Conservation (phyloP, 1,140 invertebrate species). For the Drosophila tsacasi region DNA sequence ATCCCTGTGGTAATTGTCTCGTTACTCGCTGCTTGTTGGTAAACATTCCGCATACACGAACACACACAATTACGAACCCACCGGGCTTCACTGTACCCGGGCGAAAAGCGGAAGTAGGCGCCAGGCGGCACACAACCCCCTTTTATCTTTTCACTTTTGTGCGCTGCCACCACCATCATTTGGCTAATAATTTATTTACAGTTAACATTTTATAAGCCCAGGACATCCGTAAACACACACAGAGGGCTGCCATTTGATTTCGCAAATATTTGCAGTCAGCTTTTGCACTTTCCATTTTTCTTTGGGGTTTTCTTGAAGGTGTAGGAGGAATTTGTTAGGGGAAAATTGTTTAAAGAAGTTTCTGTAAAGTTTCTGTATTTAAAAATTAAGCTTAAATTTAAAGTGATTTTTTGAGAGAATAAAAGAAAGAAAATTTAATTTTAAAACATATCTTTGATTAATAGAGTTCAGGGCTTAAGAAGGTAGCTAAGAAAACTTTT, state of each 20-base stretch:
- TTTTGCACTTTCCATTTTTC: constrained; percentile 27
- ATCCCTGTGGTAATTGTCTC: constrained; percentile 79
- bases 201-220: constrained; percentile 74
- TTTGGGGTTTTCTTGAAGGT: background rate
- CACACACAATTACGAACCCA: constrained; percentile 13
- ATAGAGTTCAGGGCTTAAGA: too few relatives aligned
- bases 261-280: constrained; percentile 70
- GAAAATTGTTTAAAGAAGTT: too few relatives aligned
- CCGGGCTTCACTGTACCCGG: constrained; percentile 33
- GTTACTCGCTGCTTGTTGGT: constrained; percentile 78
- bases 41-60: constrained; percentile 61
- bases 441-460: background rate
- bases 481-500: background rate
- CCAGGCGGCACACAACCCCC: constrained; percentile 16
- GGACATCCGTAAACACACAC: constrained; percentile 27
- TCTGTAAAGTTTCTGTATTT: background rate
- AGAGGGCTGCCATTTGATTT: constrained; percentile 66
- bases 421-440: too few relatives aligned
- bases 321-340: background rate
- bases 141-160: constrained; percentile 14
- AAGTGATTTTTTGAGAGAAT: background rate
- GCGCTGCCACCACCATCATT: constrained; percentile 9
- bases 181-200: constrained; percentile 82
- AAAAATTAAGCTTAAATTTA: too few relatives aligned
- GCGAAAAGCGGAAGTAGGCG: constrained; percentile 51